Conservation (phyloP, 2,797 vertebrate species). For the Pseudochirops cupreus region DNA sequence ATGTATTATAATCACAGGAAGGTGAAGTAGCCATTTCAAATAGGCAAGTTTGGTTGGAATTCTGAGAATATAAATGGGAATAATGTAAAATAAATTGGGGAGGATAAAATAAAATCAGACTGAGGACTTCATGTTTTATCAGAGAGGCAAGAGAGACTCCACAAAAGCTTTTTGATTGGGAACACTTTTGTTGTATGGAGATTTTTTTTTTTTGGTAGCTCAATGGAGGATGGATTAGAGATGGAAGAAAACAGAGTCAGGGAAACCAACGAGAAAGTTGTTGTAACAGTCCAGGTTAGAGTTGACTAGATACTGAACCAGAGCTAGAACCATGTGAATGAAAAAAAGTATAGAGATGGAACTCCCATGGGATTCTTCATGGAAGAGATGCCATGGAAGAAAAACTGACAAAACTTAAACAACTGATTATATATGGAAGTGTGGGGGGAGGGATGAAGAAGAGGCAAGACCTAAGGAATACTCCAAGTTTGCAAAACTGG, state of each 20-base stretch:
- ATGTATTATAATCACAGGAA: not conserved
- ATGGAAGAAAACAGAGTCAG: not conserved
- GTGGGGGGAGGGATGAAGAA: not conserved
- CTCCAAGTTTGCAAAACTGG: not conserved
- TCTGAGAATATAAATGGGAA: not conserved
- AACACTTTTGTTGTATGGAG: not conserved
- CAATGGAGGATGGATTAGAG: not conserved
- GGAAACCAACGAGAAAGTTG: not conserved
- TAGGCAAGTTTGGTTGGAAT: not conserved
- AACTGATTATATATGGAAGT: not conserved
- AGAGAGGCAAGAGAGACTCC: not conserved
- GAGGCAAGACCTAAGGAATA: not conserved
- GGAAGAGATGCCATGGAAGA: not conserved
- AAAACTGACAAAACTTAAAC: not conserved
- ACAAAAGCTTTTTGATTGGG: not conserved
- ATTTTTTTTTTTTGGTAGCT: not conserved
- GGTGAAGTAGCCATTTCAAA: not conserved
- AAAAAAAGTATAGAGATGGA: not conserved
- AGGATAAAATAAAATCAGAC: not conserved
- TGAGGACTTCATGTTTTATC: not conserved
- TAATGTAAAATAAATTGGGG: not conserved
- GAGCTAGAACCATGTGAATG: conserved; percentile 27
- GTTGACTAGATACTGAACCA: not conserved
- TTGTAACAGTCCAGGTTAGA: not conserved
- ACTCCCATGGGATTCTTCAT: not conserved